Evolutionary conservation across 2,888 invertebrate genomes (phyloP), one percentile per base, ranked within the genome.

Genomic region (Caenorhabditis macrosperma): DNA sequence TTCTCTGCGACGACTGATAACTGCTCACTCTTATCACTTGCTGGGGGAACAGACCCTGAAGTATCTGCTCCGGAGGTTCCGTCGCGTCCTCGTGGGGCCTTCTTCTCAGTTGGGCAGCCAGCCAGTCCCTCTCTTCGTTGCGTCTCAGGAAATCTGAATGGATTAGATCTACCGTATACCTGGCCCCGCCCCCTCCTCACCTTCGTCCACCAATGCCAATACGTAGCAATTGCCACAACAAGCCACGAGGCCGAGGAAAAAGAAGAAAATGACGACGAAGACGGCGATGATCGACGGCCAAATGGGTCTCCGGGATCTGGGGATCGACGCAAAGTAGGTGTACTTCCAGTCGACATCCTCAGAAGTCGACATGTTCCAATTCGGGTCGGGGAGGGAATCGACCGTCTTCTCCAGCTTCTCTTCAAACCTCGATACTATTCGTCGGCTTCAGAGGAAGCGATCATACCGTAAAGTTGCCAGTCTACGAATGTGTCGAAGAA

Each of bases 121-220:
- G n/a, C 66, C 61, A 72, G 10, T 78, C 67, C 17, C 72, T 20
- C 28, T 78, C 78, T n/a, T 78, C 72, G 24, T 78, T 72, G 22
- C 78, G 38, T 38, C 35, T 52, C 7, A 30, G 38, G 50, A 72
- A 78, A 38, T 78, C 78, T 78, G 63, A n/a, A 64, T 28, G n/a
- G n/a, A n/a, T 44, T 17, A 38, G 67, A n/a, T 20, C n/a, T 67
- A 67, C 68, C 46, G 57, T 59, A 48, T 30, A 1, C 17, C 17
- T 6, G 17, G 44, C 33, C 33, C 38, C 57, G 38, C 57, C 57
- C 24, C 30, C 24, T 20, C 48, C 22, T 26, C n/a, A 77, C 77
- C 78, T 71, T 78, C 78, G 4, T 78, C 71, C 3, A 78, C 60
- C 57, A 78, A 61, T 60, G 52, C 41, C 4, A 54, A 59, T 22